phyloP scores from a whole-genome alignment of 2,797 vertebrate genomes.

The Myoxocephalus aenaeus region DNA sequence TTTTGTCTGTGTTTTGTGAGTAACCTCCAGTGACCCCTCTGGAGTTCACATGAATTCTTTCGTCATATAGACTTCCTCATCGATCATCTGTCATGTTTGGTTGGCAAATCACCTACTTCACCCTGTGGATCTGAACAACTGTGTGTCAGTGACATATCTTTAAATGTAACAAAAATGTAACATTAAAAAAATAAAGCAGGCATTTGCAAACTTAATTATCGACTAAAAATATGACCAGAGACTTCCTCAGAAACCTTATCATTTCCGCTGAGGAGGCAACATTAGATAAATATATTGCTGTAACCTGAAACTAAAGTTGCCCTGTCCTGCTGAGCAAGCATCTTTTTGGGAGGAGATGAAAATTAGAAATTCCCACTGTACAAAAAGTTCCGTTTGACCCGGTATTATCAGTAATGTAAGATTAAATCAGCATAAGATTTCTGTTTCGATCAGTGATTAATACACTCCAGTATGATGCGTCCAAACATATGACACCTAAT shows the following conservation, averaged over 20 bases:
- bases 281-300: background rate
- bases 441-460: background rate
- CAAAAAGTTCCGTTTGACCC: background rate
- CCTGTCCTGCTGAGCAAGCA: constrained; percentile 28
- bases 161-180: accelerated
- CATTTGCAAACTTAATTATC: background rate
- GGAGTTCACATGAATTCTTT: constrained; percentile 6
- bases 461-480: background rate
- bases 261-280: constrained; percentile 19
- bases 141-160: background rate
- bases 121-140: background rate
- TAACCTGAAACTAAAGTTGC: constrained; percentile 37
- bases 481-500: background rate
- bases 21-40: background rate
- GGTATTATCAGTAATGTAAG: background rate
- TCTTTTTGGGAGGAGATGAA: constrained; percentile 14
- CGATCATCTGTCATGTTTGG: background rate
- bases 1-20: background rate
- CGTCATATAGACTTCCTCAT: constrained; percentile 6
- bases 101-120: background rate
- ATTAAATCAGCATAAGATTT: background rate
- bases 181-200: background rate
- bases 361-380: constrained; percentile 38
- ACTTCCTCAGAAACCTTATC: constrained; percentile 20
- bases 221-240: background rate